Base-by-base conservation (phyloP, 2,888 invertebrate genomes). In the Lissonota sp. region DNA sequence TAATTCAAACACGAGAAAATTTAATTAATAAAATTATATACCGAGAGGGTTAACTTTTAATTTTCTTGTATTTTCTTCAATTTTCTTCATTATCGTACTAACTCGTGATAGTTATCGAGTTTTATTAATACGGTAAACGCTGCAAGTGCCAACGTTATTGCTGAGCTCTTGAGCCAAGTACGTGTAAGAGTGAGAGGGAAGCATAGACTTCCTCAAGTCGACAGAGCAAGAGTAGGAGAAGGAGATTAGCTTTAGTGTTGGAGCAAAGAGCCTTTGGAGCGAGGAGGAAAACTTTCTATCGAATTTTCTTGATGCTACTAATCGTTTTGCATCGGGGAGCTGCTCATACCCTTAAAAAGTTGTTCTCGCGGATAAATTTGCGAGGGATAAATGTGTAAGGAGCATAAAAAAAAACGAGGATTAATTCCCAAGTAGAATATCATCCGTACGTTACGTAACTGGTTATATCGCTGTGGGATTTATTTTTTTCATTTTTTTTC, bases 341-440 rank as follows among this genome's bases (percentile, higher is more conserved):
- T 49, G 46, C 46, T 63, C 76, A 76, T 80, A 60, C 66, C 76
- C 72, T 80, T 80, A 83, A 83, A 73, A 78, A 83, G 67, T 80
- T 79, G 39, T 51, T 57, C 39, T n/a, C 14, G 62, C 55, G 70
- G 72, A 71, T 64, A 72, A 74, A 83, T 69, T 72, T 26, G 62
- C 79, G 66, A 55, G 16, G 71, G 66, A 80, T 75, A 73, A 66
- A 76, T 60, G 58, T 64, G 10, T 26, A 40, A 26, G 49, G 8
- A 8, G 16, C n/a, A 26, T 58, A 12, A 53, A 46, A 57, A 53
- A 64, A 53, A 39, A 53, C 10, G 7, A 39, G 8, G 42, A 79
- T 66, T 60, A 60, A 73, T 60, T 79, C 46, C 57, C 10, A 14
- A 79, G 44, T 12, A 10, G 53, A 46, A 8, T 46, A 69, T 62